Evolutionary conservation across 2,113 vertebrate species (phyloP).

Genomic region (Heloderma charlesbogerti): DNA sequence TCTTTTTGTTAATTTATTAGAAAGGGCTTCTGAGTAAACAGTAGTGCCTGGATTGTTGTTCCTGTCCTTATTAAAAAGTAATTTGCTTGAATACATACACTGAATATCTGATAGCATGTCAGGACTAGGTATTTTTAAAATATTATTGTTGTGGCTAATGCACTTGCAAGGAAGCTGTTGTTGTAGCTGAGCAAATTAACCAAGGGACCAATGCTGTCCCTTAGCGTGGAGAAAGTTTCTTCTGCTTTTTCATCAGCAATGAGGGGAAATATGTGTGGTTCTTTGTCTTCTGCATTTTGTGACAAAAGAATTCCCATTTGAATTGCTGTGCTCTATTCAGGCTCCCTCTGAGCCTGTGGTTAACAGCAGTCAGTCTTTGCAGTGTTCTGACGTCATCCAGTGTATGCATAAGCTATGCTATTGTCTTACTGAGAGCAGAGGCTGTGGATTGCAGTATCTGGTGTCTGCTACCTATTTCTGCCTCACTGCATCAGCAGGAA

Average conservation of each 20-base stretch:
- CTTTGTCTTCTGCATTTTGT: constrained; percentile 75
- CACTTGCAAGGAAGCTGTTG: constrained; percentile 13
- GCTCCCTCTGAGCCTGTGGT: constrained; percentile 76
- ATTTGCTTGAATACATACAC: not conserved
- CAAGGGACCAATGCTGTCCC: constrained; percentile 5
- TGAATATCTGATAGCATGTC: not conserved
- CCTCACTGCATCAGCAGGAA: constrained; percentile 60
- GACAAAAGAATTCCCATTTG: constrained; percentile 82
- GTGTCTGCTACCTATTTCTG: constrained; percentile 75
- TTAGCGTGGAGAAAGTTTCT: constrained; percentile 6
- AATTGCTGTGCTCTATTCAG: constrained; percentile 67
- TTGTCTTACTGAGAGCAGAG: constrained; percentile 88
- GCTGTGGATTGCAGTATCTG: constrained; percentile 81
- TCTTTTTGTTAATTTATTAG: not conserved
- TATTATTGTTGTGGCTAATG: not conserved
- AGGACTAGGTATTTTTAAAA: not conserved
- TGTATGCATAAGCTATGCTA: constrained; percentile 88
- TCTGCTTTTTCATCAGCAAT: constrained; percentile 19
- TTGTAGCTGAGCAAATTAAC: constrained; percentile 32
- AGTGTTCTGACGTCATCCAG: constrained; percentile 88
- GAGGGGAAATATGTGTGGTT: constrained; percentile 54
- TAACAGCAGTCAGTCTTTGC: constrained; percentile 81
- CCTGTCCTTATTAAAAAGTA: not conserved
- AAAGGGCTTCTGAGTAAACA: not conserved
- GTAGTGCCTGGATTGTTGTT: not conserved